Base-by-base conservation (phyloP, 2,797 vertebrate species). In the Phrynocephalus forsythii region DNA sequence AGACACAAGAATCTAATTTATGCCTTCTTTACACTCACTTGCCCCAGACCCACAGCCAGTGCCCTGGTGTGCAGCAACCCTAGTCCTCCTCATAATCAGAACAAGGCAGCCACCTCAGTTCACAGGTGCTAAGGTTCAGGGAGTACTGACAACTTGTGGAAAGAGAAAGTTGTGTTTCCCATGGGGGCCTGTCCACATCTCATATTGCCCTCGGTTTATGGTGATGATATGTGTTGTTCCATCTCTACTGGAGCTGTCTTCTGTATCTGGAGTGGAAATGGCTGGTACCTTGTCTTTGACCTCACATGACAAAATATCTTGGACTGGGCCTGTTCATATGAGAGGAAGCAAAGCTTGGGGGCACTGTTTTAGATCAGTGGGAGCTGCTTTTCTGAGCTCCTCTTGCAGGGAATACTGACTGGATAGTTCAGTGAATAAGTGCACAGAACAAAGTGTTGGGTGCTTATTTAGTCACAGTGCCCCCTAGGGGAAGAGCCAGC, bases 351-450 rank as follows among this genome's bases (percentile, higher is more conserved):
- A 81, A 20, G 60, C 60, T 63, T 20, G 60, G 60, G 5, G 60
- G 20, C 24, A 79, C 5, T 28, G 44, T 20, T 82, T 24, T 18
- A 63, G 60, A 63, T 63, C 72, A 13, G 7, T 56, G n/a, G 15
- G 26, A 26, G 24, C n/a, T 11, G 5, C 18, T 82, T 82, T 50
- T n/a, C 79, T 44, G 75, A 6, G 69, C 4, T 79, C 11, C 5
- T 20, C 10, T 28, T 68, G 5, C 52, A 75, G 11, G 67, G 90
- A 91, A 92, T 38, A 18, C 60, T 63, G 60, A 63, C 18, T 63
- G 60, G 60, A 16, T 63, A 63, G 60, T 20, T 5, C 15, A 63
- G 5, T 20, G 15, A 20, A 18, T 15, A 18, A 63, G 13, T 18
- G 60, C 60, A 63, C 18, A 63, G 16, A 63, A 5, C 18, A 15